These are phyloP conservation scores for Carapus acus DNA, from an alignment of 2,797 vertebrate species.

Conservation along the genomic window DNA sequence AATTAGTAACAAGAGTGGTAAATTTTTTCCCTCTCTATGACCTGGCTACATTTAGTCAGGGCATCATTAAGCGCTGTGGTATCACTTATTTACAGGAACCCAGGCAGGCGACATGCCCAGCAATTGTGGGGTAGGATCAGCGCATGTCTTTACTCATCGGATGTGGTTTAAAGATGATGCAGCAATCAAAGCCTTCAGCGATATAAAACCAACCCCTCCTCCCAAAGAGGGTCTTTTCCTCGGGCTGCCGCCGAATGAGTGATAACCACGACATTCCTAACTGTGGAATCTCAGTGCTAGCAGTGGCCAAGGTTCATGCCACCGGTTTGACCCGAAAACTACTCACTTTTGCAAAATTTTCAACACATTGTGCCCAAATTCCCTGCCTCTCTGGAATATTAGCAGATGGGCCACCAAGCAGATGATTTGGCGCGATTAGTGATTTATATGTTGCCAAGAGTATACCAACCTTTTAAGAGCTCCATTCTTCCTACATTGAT, in stretches of 20 bases:
- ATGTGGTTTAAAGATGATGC: constrained; percentile 74
- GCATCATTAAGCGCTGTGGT: constrained; percentile 72
- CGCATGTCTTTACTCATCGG: constrained; percentile 74
- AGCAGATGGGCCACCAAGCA: constrained; percentile 12
- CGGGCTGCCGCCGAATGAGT: constrained; percentile 63
- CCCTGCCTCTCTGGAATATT: constrained; percentile 9
- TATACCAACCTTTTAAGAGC: constrained; percentile 2
- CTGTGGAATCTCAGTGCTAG: constrained; percentile 72
- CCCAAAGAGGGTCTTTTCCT: constrained; percentile 65
- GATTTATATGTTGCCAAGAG: constrained; percentile 7
- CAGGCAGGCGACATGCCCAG: constrained; percentile 66
- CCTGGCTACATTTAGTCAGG: constrained; percentile 59
- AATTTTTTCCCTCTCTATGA: constrained; percentile 22
- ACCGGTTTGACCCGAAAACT: constrained; percentile 20
- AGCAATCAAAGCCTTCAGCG: constrained; percentile 72
- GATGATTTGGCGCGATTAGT: constrained; percentile 14
- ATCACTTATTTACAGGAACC: constrained; percentile 79
- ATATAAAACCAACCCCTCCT: constrained; percentile 67
- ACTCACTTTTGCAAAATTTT: constrained; percentile 22
- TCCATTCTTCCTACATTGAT: constrained; percentile 3
- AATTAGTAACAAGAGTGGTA: constrained; percentile 47
- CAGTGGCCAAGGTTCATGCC: constrained; percentile 37
- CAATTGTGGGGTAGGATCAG: constrained; percentile 71
- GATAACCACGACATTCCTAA: constrained; percentile 68
- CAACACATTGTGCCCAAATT: constrained; percentile 12